Base-by-base conservation (phyloP, 2,113 vertebrate genomes). In the Lagopus leucura region DNA sequence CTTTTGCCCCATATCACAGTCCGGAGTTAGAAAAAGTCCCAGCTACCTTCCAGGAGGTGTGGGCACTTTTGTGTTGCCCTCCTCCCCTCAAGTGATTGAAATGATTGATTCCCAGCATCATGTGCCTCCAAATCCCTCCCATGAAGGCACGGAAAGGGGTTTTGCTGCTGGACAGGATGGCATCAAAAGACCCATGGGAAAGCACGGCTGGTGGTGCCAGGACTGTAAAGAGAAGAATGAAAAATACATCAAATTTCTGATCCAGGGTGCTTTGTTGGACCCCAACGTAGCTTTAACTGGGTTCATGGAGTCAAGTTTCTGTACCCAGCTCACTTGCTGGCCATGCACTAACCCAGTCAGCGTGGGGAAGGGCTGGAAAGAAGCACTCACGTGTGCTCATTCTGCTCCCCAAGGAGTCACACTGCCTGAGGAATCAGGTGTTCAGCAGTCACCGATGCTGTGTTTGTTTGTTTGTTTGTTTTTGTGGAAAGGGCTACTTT, bases 201-300 rank as follows among this genome's bases (percentile, higher is more conserved):
- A 73, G 22, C 2, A 1, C 0, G 2, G 43, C 6, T 58, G 55
- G 60, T 48, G n/a, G 40, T 3, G 1, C 50, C 47, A 65, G 50
- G 36, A 15, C n/a, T 32, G 16, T 40, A 27, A 79, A 67, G 22
- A 79, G 38, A 45, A 66, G 73, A 76, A 0, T 3, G 77, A 47
- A 54, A 87, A n/a, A 70, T 13, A n/a, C 0, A 57, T 36, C 36
- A 36, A 36, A 36, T 36, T 36, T 36, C 36, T 81, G 54, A 54
- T 22, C 47, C 2, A 1, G 25, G 34, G 0, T 50, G 48, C 70
- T 90, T 69, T 1, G 0, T 28, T 52, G 0, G 0, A 8, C 42
- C 47, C 3, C 25, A 9, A 2, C 1, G 0, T 8, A 82, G 43
- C 67, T 36, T 5, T 38, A 71, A 24, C 42, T 32, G 66, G 10